Evolutionary conservation across 2,113 vertebrate genomes (phyloP), one percentile per base, ranked within the genome.

Genomic region (Nesogale talazaci): DNA sequence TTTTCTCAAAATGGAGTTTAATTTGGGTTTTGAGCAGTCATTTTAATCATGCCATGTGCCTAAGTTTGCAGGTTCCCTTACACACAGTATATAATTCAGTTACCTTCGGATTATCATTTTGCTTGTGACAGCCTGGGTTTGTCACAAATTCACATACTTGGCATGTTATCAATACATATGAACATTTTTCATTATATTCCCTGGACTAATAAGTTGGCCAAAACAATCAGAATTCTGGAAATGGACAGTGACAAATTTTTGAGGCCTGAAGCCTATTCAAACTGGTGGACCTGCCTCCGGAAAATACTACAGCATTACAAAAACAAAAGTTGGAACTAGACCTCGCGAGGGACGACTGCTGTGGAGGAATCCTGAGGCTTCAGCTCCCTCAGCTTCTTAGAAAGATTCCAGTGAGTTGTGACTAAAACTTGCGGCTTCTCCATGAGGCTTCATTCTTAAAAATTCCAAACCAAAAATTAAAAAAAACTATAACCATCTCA

Each of bases 231-330:
- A 80, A 23, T 67, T 20, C 46, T 29, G 46, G 29, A 59, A 69
- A 31, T 38, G 27, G 15, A 14, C 8, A 87, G 11, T 77, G 27
- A 1, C 8, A 81, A 2, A 1, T 46, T 69, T 92, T 57, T 76
- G 25, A 85, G 56, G 15, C 12, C 0, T 80, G 59, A 90, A 56
- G 83, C 29, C 8, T 61, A 31, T 27, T 31, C 19, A 88, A n/a
- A 83, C 67, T 90, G 11, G 38, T 10, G 34, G 6, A 15, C 2
- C 1, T 1, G 74, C 27, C n/a, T 75, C 75, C 29, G 63, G 56
- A 61, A 86, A 83, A 69, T 1, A 89, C 74, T 69, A 12, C 6
- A 82, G 89, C 90, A 92, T 78, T 70, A 34, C 29, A 88, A 83
- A 59, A 63, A 63, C 6, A 78, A 88, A 91, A 82, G 25, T 87